A percentile compares a stretch with the other conserved stretches of the same genome.
Conservation (phyloP, 2,113 vertebrate genomes). For the Channa maculata region DNA sequence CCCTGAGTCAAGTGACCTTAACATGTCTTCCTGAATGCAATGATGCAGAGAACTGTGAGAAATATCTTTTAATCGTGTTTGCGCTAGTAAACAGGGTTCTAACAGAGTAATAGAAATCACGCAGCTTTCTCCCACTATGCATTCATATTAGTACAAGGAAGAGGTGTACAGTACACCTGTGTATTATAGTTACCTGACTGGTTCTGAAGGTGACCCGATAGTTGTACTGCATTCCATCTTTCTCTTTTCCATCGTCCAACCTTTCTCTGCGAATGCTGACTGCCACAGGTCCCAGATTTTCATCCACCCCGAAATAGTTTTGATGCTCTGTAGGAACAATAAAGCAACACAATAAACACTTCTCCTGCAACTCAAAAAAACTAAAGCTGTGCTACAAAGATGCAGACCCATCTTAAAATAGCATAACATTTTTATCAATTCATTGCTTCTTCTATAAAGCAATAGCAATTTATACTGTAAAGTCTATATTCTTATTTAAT, state of each 20-base stretch:
- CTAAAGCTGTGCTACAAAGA: too few relatives aligned
- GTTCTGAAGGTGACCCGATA: conserved; percentile 96
- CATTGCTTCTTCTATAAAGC: background rate
- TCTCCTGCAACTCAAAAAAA: background rate
- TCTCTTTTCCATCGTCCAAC: conserved; percentile 94
- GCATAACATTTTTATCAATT: background rate
- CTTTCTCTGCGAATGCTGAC: conserved; percentile 94
- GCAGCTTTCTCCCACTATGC: conserved; percentile 20
- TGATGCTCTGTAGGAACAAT: conserved; percentile 88
- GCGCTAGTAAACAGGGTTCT: background rate
- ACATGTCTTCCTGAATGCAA: conserved; percentile 30
- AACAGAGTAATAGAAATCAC: conserved; percentile 8
- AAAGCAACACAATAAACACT: conserved; percentile 10
- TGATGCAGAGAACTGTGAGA: conserved; percentile 21
- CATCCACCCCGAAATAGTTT: conserved; percentile 97
- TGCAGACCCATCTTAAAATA: too few relatives aligned
- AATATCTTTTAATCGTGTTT: conserved; percentile 30
- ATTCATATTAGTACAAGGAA: conserved; percentile 2
- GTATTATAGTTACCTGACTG: conserved; percentile 89
- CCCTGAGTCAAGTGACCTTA: conserved; percentile 33
- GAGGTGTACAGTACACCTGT: background rate
- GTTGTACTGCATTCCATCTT: conserved; percentile 93
- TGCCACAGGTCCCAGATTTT: conserved; percentile 95
- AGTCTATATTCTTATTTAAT: background rate
- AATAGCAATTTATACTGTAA: background rate